Evolutionary conservation across 2,888 invertebrate species (phyloP), one percentile per base, ranked within the genome.

Genomic region (Lobophora halterata): DNA sequence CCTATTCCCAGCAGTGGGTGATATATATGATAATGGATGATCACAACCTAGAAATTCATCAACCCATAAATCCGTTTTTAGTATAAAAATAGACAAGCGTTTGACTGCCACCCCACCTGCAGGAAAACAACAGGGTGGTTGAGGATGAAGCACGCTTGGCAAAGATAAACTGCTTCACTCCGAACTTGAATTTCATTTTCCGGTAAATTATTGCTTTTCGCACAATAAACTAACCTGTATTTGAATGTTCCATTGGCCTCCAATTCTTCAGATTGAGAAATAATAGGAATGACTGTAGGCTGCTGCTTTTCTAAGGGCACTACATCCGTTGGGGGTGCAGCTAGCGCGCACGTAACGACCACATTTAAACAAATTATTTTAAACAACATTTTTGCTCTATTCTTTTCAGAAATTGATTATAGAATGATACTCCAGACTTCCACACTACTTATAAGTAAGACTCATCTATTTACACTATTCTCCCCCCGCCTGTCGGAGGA

Each of bases 161-260:
- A n/a, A n/a, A n/a, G n/a, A n/a, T n/a, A n/a, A n/a, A n/a, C n/a
- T n/a, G n/a, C n/a, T n/a, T n/a, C n/a, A n/a, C n/a, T n/a, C n/a
- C n/a, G n/a, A n/a, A n/a, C n/a, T n/a, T n/a, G n/a, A n/a, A n/a
- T n/a, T n/a, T n/a, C n/a, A n/a, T n/a, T n/a, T n/a, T n/a, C n/a
- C n/a, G n/a, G n/a, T n/a, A n/a, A 26, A 34, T 17, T 10, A 8
- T n/a, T 24, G 14, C 18, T 27, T 19, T 13, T 26, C 8, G 7
- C 24, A 23, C 27, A 30, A 50, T 52, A 44, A 62, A 11, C 27
- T 8, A 14, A 43, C 89, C 88, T 89, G 73, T 77, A 89, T 64
- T 85, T 88, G 48, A 79, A 89, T 17, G 81, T 83, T 54, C 90
- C 90, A 48, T 89, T 87, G 1, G 79, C 61, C 45, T 88, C 88